Evolutionary conservation across 2,888 invertebrate species (phyloP), one percentile per base, ranked within the genome.

Genomic region (Drosophila nr. perissopoda): DNA sequence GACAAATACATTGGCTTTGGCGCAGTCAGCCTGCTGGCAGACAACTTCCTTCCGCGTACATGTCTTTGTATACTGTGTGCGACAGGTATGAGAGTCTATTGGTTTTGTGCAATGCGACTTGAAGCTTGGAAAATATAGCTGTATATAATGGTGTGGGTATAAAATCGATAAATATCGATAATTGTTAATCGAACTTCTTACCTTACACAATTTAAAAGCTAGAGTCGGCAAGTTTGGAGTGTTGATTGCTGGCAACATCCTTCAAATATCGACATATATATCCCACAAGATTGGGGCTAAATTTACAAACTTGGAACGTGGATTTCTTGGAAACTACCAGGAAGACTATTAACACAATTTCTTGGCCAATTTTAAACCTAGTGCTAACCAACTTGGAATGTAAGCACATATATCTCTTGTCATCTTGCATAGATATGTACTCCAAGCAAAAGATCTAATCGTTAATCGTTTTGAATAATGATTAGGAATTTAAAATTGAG

Each of bases 21-120:
- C 36, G 16, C 16, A 21, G 64, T 67, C 62, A 73, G 40, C 21
- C 25, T 56, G 18, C 36, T 27, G 45, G 5, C 48, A 48, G 76
- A 49, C 68, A 33, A 64, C 48, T 61, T 77, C 77, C 69, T 77
- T 77, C 65, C 73, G 77, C 29, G 36, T 65, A 62, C 21, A 33
- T 60, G 60, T 53, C 45, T 58, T 45, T 33, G 25, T 31, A 11
- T 21, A 25, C 13, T 45, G 7, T 45, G 8, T 45, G 25, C 4
- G 21, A 11, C 13, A 7, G 13, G 21, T 45, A 16, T 45, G 16
- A 25, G 8, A 25, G 45, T 25, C 25, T 25, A 45, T 11, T 25
- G 45, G 21, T 7, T 45, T 45, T 25, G 13, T 13, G 16, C 13
- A 25, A 45, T 4, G 45, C 11, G 2, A 7, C 21, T 25, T 25